A percentile compares a stretch with the other conserved stretches of the same genome.
phyloP scores from a whole-genome alignment of 2,113 vertebrate genomes.

The Indicator maculatus region DNA sequence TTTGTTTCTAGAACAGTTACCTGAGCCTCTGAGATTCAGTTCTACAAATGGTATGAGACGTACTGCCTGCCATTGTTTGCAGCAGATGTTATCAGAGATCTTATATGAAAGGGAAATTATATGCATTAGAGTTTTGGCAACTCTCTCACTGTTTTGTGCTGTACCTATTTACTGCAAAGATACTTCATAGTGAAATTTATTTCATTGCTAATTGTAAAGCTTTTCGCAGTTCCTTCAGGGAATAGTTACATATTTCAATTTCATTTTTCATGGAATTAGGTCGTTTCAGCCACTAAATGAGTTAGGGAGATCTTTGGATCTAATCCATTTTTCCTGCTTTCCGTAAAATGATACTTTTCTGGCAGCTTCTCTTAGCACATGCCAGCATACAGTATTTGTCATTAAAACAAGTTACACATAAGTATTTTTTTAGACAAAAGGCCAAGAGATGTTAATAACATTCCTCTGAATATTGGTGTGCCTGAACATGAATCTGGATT shows the following conservation, averaged over 20 bases:
- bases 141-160: background rate
- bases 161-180: background rate
- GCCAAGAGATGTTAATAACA: background rate
- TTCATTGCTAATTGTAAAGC: background rate
- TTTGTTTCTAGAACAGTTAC: background rate
- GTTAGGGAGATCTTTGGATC: background rate
- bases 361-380: background rate
- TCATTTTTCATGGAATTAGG: background rate
- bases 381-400: background rate
- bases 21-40: background rate
- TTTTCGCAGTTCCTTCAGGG: background rate
- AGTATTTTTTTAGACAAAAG: background rate
- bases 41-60: background rate
- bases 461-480: background rate
- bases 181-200: background rate
- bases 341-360: background rate
- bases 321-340: background rate
- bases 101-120: no score
- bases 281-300: background rate
- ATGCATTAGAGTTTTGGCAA: background rate
- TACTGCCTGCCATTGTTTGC: accelerated
- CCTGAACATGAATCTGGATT: background rate
- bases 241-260: background rate
- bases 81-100: accelerated
- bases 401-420: background rate